Evolutionary conservation across 2,888 invertebrate species (phyloP), one percentile per base, ranked within the genome.

Genomic region (Philopedon plagiatum): DNA sequence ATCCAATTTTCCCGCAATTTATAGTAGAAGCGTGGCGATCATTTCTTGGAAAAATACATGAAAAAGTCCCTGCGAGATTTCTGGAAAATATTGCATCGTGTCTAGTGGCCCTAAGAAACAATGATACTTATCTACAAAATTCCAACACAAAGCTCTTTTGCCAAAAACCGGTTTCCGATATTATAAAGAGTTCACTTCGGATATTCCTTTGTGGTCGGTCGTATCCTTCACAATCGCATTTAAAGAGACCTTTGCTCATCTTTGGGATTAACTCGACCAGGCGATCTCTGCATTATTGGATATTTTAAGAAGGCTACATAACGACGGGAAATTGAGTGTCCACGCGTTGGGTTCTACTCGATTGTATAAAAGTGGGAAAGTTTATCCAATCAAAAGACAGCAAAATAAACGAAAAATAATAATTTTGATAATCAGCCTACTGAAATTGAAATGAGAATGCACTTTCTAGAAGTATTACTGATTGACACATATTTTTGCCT

Each of bases 151-250:
- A 54, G 15, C 11, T 9, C 9, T 54, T 54, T 54, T 13, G 15
- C 29, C n/a, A 54, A 60, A 60, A 60, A 60, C 13, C 23, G 18
- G 34, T 58, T 66, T 66, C 66, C 66, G 57, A 57, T 66, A 39
- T 46, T 66, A 63, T 29, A 46, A 57, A 44, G 57, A 66, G 46
- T 57, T 32, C 41, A 19, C 41, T 29, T 41, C 44, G 58, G 58
- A 56, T 49, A 66, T 44, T 58, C 7, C 66, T 66, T 66, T 66
- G 66, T 58, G 34, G 66, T 19, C 56, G 54, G 5, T 56, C 65
- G 65, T 56, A 56, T 65, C 57, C 57, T 57, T 39, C 37, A 66
- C 54, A 66, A 66, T 66, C 57, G 26, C 57, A 60, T 60, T 41
- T 60, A 29, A 44, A 26, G 26, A 60, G 44, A 44, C 41, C 57